Evolutionary conservation across 2,113 vertebrate species (phyloP).

Genomic region (Macaca nemestrina): DNA sequence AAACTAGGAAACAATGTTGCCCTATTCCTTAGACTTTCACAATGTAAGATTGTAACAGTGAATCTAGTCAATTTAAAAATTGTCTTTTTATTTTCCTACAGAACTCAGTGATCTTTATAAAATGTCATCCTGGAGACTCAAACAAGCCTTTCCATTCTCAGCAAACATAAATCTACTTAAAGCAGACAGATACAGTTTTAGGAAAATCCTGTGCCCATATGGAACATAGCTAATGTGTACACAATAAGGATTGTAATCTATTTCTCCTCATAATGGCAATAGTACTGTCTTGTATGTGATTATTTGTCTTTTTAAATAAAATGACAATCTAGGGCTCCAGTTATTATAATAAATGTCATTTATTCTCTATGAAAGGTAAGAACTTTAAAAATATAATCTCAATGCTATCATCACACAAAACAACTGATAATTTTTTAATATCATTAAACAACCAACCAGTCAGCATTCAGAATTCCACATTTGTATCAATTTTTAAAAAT

Average conservation of each 20-base stretch:
- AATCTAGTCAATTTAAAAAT: conserved; percentile 73
- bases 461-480: not conserved
- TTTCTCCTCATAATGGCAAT: conserved; percentile 80
- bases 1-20: conserved; percentile 74
- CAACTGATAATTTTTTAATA: not conserved
- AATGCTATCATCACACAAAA: not conserved
- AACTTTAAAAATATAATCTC: not conserved
- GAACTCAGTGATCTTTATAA: conserved; percentile 80
- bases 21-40: conserved; percentile 85
- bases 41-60: conserved; percentile 83
- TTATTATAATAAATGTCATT: conserved; percentile 78
- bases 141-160: conserved; percentile 75
- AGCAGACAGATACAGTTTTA: conserved; percentile 73
- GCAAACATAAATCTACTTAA: conserved; percentile 61
- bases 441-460: not conserved
- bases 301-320: conserved; percentile 84
- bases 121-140: conserved; percentile 77
- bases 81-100: conserved; percentile 15
- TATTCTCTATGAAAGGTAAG: conserved; percentile 71
- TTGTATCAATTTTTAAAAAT: not conserved
- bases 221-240: conserved; percentile 72
- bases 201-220: conserved; percentile 69
- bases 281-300: conserved; percentile 85
- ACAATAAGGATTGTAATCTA: conserved; percentile 16
- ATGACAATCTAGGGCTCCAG: conserved; percentile 83